phyloP scores from a whole-genome alignment of 2,797 vertebrate genomes.

The Enoplosus armatus region DNA sequence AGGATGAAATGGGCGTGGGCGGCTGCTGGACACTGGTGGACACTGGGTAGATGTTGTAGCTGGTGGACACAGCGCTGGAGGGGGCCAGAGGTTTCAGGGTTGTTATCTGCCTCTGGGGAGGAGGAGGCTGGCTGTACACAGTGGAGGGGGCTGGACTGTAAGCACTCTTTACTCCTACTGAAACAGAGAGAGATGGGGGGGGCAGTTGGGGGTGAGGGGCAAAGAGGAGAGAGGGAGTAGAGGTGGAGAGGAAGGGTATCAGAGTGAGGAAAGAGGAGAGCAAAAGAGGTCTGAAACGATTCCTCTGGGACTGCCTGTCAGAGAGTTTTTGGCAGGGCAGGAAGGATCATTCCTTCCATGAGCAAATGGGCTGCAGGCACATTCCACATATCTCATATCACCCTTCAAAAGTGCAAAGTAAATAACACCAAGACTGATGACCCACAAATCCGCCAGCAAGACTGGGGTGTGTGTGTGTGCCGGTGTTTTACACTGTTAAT shows the following conservation, averaged over 20 bases:
- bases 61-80: conserved; percentile 78
- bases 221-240: not conserved
- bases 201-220: not conserved
- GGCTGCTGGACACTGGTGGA: conserved; percentile 83
- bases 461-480: not conserved
- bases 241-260: conserved; percentile 9
- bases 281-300: conserved; percentile 9
- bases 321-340: conserved; percentile 27
- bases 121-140: conserved; percentile 83
- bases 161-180: conserved; percentile 81
- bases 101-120: conserved; percentile 84
- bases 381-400: conserved; percentile 19
- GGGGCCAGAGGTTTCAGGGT: conserved; percentile 80
- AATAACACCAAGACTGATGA: conserved; percentile 18
- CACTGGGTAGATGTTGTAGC: conserved; percentile 83
- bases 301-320: conserved; percentile 30
- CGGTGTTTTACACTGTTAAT: conserved; percentile 4
- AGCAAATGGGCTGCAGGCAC: conserved; percentile 25
- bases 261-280: not conserved
- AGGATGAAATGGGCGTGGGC: conserved; percentile 82
- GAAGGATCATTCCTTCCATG: conserved; percentile 37
- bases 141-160: conserved; percentile 80
- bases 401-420: not conserved
- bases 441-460: not conserved
- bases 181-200: conserved; percentile 8